These are phyloP conservation scores for Tapera naevia DNA, from an alignment of 2,797 vertebrate genomes.

Conservation along the genomic window DNA sequence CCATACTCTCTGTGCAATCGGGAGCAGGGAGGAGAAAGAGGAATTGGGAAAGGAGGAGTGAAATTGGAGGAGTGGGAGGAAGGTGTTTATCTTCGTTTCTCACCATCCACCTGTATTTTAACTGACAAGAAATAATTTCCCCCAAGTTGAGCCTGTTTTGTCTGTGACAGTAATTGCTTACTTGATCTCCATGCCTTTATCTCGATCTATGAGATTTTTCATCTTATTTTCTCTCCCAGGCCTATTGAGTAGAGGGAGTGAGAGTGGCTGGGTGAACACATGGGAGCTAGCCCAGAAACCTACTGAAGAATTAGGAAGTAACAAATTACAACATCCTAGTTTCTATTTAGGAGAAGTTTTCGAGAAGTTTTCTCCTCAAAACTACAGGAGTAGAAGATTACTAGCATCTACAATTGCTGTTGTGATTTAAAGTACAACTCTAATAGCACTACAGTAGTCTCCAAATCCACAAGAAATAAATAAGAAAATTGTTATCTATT, in stretches of 20 bases:
- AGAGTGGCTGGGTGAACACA: neutral
- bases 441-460: neutral
- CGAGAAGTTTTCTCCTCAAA: neutral
- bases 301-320: neutral
- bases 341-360: neutral
- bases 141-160: neutral
- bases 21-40: neutral
- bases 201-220: neutral
- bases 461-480: neutral
- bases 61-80: neutral
- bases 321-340: neutral
- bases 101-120: neutral
- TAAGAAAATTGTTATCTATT: accelerated
- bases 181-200: neutral
- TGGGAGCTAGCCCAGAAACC: neutral
- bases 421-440: neutral
- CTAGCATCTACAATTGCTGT: neutral
- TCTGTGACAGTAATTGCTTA: neutral
- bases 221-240: neutral
- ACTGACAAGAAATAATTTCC: neutral
- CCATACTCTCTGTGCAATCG: neutral
- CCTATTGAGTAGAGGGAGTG: neutral
- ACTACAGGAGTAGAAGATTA: neutral
- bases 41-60: neutral
- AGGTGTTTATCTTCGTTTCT: neutral